These are phyloP conservation scores for Mesaphorura yosii DNA, from an alignment of 1,140 invertebrate genomes.

Conservation along the genomic window DNA sequence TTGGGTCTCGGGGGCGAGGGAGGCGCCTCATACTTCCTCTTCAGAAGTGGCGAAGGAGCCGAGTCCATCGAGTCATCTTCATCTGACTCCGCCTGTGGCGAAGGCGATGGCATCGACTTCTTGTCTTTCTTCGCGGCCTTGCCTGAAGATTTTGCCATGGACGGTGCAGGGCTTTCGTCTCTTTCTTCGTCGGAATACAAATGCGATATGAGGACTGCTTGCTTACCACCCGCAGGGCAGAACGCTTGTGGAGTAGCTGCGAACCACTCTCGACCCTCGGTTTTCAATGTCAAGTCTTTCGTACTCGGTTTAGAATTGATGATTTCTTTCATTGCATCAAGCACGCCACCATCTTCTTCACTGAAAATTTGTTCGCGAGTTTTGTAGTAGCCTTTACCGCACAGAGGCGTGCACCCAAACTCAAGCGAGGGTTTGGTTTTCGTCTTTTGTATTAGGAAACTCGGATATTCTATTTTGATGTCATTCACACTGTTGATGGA, in stretches of 20 bases:
- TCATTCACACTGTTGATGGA: background rate
- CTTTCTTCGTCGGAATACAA: slow-evolving; percentile 30
- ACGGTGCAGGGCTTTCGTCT: slow-evolving; percentile 15
- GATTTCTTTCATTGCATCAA: slow-evolving; percentile 25
- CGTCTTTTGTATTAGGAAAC: slow-evolving; percentile 18
- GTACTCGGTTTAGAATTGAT: slow-evolving; percentile 4
- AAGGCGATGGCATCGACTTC: background rate
- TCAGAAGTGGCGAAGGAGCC: slow-evolving; percentile 24
- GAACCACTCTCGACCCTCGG: slow-evolving; percentile 21
- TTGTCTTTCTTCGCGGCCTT: background rate
- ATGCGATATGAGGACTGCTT: slow-evolving; percentile 27
- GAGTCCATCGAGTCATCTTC: slow-evolving; percentile 18
- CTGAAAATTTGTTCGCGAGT: slow-evolving; percentile 24
- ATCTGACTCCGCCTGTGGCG: slow-evolving; percentile 1
- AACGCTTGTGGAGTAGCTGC: slow-evolving; percentile 14
- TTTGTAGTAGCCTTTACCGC: slow-evolving; percentile 25
- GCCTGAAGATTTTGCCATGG: slow-evolving; percentile 1
- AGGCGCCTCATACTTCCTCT: slow-evolving; percentile 14
- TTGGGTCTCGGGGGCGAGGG: background rate
- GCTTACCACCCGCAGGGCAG: slow-evolving; percentile 23
- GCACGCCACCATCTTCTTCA: slow-evolving; percentile 21
- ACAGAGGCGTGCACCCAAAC: slow-evolving; percentile 25
- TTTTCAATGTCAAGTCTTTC: background rate
- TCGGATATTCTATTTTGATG: slow-evolving; percentile 24
- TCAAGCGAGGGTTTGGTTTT: slow-evolving; percentile 21